Conservation (phyloP, 2,888 invertebrate genomes). For the Thera obeliscata region DNA sequence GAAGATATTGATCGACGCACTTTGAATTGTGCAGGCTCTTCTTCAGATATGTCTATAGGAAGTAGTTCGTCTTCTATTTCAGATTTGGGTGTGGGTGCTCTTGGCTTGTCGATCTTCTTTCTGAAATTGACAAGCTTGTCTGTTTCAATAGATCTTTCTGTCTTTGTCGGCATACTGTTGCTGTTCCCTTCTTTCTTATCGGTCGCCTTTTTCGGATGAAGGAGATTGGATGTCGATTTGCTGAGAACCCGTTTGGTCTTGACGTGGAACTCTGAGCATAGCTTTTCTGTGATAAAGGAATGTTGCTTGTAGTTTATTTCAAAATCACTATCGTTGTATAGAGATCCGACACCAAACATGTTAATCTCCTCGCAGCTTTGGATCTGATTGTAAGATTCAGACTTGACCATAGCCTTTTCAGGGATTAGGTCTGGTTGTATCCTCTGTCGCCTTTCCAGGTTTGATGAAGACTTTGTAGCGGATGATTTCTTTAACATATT, state of each 20-base stretch:
- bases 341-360: slow-evolving; percentile 82
- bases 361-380: slow-evolving; percentile 83
- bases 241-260: slow-evolving; percentile 87
- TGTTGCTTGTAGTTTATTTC: slow-evolving; percentile 84
- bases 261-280: slow-evolving; percentile 89
- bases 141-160: slow-evolving; percentile 65
- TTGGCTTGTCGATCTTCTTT: slow-evolving; percentile 78
- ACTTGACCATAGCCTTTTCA: slow-evolving; percentile 78
- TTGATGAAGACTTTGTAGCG: slow-evolving; percentile 75
- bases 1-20: slow-evolving; percentile 82
- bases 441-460: slow-evolving; percentile 78
- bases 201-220: slow-evolving; percentile 84
- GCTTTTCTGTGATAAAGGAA: slow-evolving; percentile 88
- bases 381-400: slow-evolving; percentile 81
- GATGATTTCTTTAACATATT: slow-evolving; percentile 80
- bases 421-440: slow-evolving; percentile 82
- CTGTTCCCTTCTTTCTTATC: slow-evolving; percentile 81
- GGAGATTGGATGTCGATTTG: slow-evolving; percentile 86
- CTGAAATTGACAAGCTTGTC: slow-evolving; percentile 77
- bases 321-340: slow-evolving; percentile 84
- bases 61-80: slow-evolving; percentile 72
- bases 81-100: slow-evolving; percentile 78
- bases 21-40: slow-evolving; percentile 75
- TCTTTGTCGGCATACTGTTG: slow-evolving; percentile 81
- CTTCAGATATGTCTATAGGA: slow-evolving; percentile 73